These are phyloP conservation scores for Suncus etruscus DNA, from an alignment of 2,113 vertebrate genomes.

Conservation along the genomic window DNA sequence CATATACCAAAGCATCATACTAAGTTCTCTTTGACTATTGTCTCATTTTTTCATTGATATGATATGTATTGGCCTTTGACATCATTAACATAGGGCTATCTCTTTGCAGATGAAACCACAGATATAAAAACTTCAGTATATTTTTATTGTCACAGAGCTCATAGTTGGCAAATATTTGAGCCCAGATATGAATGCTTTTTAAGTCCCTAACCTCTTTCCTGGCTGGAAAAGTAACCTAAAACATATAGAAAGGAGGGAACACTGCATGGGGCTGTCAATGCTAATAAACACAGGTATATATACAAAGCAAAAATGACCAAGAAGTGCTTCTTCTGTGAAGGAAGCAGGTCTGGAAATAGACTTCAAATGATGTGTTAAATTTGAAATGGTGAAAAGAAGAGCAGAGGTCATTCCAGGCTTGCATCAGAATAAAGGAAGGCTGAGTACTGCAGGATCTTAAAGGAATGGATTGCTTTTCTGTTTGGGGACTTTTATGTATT, in stretches of 20 bases:
- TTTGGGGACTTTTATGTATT: slow-evolving; percentile 71
- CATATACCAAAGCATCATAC: not conserved
- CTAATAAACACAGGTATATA: not conserved
- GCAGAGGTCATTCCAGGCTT: slow-evolving; percentile 45
- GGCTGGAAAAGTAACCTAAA: not conserved
- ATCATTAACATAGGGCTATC: not conserved
- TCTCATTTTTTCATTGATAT: not conserved
- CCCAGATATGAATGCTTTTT: not conserved
- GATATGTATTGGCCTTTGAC: not conserved
- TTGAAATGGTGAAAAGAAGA: not conserved
- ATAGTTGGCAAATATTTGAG: not conserved
- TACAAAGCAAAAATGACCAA: not conserved
- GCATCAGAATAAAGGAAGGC: not conserved
- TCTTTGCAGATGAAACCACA: not conserved
- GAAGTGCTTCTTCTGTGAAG: not conserved
- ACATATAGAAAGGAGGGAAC: not conserved
- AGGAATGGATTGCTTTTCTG: slow-evolving; percentile 26
- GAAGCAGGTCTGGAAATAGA: not conserved
- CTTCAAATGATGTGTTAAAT: not conserved
- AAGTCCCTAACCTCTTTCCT: not conserved
- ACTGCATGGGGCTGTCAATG: not conserved
- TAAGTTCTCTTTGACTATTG: not conserved
- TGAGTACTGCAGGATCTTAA: slow-evolving; percentile 1
- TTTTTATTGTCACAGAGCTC: not conserved
- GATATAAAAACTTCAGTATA: not conserved